These are phyloP conservation scores for Meriones unguiculatus DNA, from an alignment of 2,113 vertebrate genomes.

Conservation along the genomic window DNA sequence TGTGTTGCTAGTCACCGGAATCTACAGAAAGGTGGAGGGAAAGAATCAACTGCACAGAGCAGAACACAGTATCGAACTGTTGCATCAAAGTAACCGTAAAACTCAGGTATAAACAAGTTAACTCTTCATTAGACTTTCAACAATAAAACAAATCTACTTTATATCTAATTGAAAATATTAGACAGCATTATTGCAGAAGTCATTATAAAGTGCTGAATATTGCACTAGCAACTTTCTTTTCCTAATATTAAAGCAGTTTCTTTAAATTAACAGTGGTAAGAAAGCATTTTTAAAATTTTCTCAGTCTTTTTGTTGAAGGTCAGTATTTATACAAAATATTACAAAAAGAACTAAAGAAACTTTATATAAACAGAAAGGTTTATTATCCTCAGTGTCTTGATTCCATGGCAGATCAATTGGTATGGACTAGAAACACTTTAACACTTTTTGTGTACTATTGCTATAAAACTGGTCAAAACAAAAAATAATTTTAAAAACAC, in stretches of 20 bases:
- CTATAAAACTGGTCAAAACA: not conserved
- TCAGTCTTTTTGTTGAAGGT: not conserved
- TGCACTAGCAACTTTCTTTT: not conserved
- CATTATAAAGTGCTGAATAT: not conserved
- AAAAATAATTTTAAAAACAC: conserved; percentile 8
- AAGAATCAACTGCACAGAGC: not conserved
- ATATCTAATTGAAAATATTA: not conserved
- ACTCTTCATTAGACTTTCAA: not conserved
- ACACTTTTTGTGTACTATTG: not conserved
- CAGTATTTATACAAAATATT: conserved; percentile 44
- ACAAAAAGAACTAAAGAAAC: not conserved
- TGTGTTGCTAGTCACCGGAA: not conserved
- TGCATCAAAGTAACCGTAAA: not conserved
- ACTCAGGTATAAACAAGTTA: not conserved
- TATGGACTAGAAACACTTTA: not conserved
- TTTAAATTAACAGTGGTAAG: not conserved
- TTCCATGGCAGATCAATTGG: not conserved
- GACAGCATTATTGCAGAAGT: not conserved
- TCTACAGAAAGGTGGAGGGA: not conserved
- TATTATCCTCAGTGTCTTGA: not conserved
- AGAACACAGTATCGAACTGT: not conserved
- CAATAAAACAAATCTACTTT: not conserved
- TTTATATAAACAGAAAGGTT: not conserved
- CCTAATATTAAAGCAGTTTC: not conserved
- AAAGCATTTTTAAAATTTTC: too few species aligned